Percentiles rank a stretch among this genome's conserved stretches.
phyloP scores from a whole-genome alignment of 2,113 vertebrate species.

The Petrocephalus zakoni region DNA sequence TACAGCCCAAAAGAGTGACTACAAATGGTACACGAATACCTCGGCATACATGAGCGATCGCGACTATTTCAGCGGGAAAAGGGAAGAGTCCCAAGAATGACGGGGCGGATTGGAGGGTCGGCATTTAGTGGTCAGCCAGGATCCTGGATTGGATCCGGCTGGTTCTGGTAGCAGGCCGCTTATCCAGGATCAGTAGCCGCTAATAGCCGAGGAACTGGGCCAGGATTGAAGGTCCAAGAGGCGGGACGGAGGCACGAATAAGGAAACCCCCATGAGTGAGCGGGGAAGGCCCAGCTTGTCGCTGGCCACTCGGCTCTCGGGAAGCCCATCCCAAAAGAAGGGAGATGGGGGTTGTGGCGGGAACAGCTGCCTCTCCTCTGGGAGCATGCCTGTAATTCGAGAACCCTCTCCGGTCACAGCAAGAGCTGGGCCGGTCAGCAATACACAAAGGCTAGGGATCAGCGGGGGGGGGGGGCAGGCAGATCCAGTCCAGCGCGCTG shows the following conservation, averaged over 20 bases:
- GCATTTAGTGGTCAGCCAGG: slow-evolving; percentile 33
- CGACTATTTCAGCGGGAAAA: slow-evolving; percentile 29
- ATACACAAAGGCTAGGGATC: slow-evolving; percentile 29
- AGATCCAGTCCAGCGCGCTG: not conserved
- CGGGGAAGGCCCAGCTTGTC: slow-evolving; percentile 14
- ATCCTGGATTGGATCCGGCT: slow-evolving; percentile 30
- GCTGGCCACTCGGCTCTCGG: slow-evolving; percentile 20
- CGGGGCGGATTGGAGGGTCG: slow-evolving; percentile 38
- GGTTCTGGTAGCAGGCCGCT: slow-evolving; percentile 41
- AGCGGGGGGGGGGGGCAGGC: not conserved
- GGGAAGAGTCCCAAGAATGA: slow-evolving; percentile 19
- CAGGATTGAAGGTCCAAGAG: not conserved
- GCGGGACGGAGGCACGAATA: not conserved
- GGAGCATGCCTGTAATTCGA: slow-evolving; percentile 32
- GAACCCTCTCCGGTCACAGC: slow-evolving; percentile 27
- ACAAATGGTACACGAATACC: slow-evolving; percentile 37
- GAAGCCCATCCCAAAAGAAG: slow-evolving; percentile 10
- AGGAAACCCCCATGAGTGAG: slow-evolving; percentile 11
- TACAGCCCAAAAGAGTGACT: not conserved
- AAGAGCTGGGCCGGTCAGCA: slow-evolving; percentile 27
- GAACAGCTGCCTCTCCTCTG: slow-evolving; percentile 18
- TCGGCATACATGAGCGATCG: slow-evolving; percentile 21
- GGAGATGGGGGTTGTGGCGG: slow-evolving; percentile 3
- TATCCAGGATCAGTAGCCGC: slow-evolving; percentile 30
- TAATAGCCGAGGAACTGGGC: not conserved